These are phyloP conservation scores for Sardina pilchardus DNA, from an alignment of 2,113 vertebrate genomes.

Conservation along the genomic window DNA sequence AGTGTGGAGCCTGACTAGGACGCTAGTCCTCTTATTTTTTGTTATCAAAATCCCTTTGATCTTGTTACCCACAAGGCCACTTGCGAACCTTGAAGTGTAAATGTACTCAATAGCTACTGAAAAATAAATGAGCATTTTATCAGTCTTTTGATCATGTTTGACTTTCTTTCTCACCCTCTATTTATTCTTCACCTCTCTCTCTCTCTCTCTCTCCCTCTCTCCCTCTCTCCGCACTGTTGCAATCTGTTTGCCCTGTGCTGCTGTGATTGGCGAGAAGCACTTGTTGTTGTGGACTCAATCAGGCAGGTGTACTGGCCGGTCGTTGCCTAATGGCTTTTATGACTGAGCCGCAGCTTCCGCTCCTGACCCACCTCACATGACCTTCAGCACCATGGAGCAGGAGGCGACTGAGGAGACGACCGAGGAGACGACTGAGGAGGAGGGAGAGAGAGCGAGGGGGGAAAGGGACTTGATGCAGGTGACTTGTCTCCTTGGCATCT, in stretches of 20 bases:
- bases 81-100: not conserved
- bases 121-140: not conserved
- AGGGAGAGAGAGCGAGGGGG: not conserved
- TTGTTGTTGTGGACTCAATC: constrained; percentile 11
- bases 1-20: not conserved
- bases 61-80: not conserved
- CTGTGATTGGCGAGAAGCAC: constrained; percentile 19
- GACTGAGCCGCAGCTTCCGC: not conserved
- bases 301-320: not conserved
- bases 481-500: not conserved
- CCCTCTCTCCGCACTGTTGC: not conserved
- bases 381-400: not conserved
- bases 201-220: not conserved
- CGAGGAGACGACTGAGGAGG: not conserved
- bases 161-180: not conserved
- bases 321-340: not conserved
- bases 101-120: not conserved
- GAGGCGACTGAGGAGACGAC: too few relatives aligned
- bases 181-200: not conserved
- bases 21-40: not conserved
- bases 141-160: not conserved
- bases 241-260: constrained; percentile 32
- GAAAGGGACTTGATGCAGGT: not conserved
- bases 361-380: not conserved
- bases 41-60: not conserved